Evolutionary conservation across 35 echinoderm and acorn worm species (phyloP).

Genomic region (Heliocidaris tuberculata): DNA sequence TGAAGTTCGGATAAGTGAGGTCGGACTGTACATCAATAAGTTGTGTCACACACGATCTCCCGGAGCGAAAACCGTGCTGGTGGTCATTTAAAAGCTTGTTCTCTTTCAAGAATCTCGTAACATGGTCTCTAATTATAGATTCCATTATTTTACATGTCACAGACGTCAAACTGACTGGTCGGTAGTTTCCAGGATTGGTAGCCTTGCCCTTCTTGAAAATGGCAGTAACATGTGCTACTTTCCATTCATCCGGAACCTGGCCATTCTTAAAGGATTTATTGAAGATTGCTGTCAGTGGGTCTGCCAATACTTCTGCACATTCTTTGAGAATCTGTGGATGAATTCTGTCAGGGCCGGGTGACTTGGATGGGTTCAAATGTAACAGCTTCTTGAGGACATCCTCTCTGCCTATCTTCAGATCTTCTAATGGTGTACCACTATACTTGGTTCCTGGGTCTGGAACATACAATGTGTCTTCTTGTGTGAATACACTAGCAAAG

Average conservation of each 20-base stretch:
- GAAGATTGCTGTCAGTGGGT: slow-evolving; percentile 43
- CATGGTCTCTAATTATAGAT: slow-evolving; percentile 31
- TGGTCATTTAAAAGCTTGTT: slow-evolving; percentile 40
- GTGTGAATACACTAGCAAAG: slow-evolving; percentile 27
- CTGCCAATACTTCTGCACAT: slow-evolving; percentile 21
- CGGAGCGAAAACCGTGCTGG: slow-evolving; percentile 57
- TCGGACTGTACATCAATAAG: slow-evolving; percentile 42
- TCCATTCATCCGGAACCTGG: slow-evolving; percentile 16
- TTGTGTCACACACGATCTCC: slow-evolving; percentile 58
- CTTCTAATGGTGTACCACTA: neutral
- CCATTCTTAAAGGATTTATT: slow-evolving; percentile 29
- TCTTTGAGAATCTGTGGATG: slow-evolving; percentile 10
- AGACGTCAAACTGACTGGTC: too few species aligned
- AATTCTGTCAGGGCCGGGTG: too few species aligned
- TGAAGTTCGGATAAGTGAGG: too few species aligned
- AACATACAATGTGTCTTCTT: neutral
- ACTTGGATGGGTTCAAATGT: neutral
- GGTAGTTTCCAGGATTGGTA: too few species aligned
- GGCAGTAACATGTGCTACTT: too few species aligned
- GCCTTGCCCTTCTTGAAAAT: too few species aligned
- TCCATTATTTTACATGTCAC: slow-evolving; percentile 50
- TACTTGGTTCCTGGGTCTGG: neutral
- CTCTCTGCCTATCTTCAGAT: neutral
- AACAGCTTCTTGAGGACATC: neutral
- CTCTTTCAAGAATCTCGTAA: slow-evolving; percentile 38